Evolutionary conservation across 2,113 vertebrate genomes (phyloP), one percentile per base, ranked within the genome.

Genomic region (Notothenia rossii): DNA sequence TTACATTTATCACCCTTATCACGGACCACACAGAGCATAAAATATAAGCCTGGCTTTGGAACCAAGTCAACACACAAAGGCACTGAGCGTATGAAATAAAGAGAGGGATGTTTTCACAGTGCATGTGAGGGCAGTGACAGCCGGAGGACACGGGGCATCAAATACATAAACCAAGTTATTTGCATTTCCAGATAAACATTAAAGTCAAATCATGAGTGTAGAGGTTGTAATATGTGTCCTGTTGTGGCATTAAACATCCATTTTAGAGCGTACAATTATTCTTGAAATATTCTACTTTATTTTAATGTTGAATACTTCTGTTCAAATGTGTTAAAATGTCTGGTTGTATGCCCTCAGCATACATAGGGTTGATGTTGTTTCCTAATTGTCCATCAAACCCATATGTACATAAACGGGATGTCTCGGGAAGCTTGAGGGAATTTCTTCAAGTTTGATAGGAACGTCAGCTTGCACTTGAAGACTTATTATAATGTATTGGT

Each of bases 1-100:
- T 82, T 29, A 43, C 3, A 59, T 79, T 85, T 74, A 65, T 64
- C 45, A 50, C 62, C 58, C 71, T 88, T 85, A 81, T 89, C 84
- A 58, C 46, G 33, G 18, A 74, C 58, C 29, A 50, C 50, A 74
- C 63, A 72, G 73, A 61, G 64, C 72, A 77, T 77, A 25, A 78
- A 63, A 82, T 74, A 79, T 82, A 88, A 89, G 84, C 73, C 60
- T 56, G 50, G 73, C 49, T 54, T 68, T 56, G 46, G 70, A 29
- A 64, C 18, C 29, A 61, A 72, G 63, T 78, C 62, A 67, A 49
- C 6, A 10, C 73, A 61, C 51, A 75, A 25, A 66, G 68, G 48
- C 43, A 46, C 58, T 36, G 12, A 63, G 60, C 43, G 49, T 63
- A 20, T 62, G 63, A 74, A 80, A 63, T 75, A 83, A 86, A 84